Evolutionary conservation across 2,888 invertebrate genomes (phyloP).

Genomic region (Periphyllus acericola): DNA sequence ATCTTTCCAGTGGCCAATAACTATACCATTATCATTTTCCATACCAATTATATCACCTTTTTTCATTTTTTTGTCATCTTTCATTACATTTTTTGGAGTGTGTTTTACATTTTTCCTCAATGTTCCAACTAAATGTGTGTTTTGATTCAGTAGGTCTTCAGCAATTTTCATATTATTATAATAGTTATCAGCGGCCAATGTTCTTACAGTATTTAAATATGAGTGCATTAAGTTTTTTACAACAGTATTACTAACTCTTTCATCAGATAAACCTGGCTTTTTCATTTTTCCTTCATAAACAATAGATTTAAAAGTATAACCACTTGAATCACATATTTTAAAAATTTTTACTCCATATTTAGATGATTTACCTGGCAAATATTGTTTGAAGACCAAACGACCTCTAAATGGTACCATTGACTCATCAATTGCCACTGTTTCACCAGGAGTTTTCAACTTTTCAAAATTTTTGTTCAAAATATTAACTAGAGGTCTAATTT

Average conservation of each 20-base stretch:
- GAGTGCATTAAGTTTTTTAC: too few species aligned
- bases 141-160: neutral
- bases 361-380: neutral
- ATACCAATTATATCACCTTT: constrained; percentile 22
- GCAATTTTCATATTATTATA: constrained; percentile 53
- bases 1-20: neutral
- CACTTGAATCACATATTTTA: constrained; percentile 32
- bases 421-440: too few species aligned
- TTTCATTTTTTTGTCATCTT: constrained; percentile 26
- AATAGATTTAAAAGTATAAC: constrained; percentile 34
- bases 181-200: constrained; percentile 5
- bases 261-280: neutral
- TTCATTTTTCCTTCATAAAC: constrained; percentile 35
- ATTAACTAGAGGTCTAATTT: too few species aligned
- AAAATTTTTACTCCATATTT: constrained; percentile 28
- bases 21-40: constrained; percentile 46
- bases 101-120: constrained; percentile 30
- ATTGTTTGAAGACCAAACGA: too few species aligned
- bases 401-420: too few species aligned
- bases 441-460: too few species aligned
- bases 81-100: constrained; percentile 11
- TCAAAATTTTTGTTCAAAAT: too few species aligned
- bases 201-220: too few species aligned
- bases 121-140: constrained; percentile 53
- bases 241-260: too few species aligned